Evolutionary conservation across 2,888 invertebrate species (phyloP).

Genomic region (Troides helena): DNA sequence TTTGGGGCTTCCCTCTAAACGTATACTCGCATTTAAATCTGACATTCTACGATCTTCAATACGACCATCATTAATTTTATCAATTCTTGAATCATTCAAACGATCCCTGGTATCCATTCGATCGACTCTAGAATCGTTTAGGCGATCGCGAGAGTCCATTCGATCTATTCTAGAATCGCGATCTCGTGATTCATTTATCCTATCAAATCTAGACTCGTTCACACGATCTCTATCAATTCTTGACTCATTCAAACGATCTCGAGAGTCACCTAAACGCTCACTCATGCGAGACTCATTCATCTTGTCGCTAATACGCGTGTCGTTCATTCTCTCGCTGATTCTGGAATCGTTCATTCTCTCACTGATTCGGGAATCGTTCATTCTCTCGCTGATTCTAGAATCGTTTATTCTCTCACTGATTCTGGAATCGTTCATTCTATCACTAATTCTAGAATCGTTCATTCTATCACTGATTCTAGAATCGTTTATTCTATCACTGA

Average conservation of each 20-base stretch:
- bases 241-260: slow-evolving; percentile 43
- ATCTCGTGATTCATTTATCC: slow-evolving; percentile 34
- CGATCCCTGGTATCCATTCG: slow-evolving; percentile 32
- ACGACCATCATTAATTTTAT: slow-evolving; percentile 47
- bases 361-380: slow-evolving; percentile 31
- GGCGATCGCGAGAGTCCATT: slow-evolving; percentile 33
- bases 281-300: slow-evolving; percentile 26
- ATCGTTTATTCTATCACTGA: slow-evolving; percentile 38
- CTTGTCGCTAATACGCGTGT: slow-evolving; percentile 25
- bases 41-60: slow-evolving; percentile 52
- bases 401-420: slow-evolving; percentile 42
- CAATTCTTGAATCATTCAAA: slow-evolving; percentile 35
- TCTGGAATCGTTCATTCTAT: slow-evolving; percentile 38
- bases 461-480: slow-evolving; percentile 38
- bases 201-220: slow-evolving; percentile 32
- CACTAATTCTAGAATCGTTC: slow-evolving; percentile 24
- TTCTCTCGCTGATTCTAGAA: slow-evolving; percentile 33
- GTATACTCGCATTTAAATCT: slow-evolving; percentile 63
- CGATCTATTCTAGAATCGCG: slow-evolving; percentile 37
- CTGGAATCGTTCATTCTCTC: slow-evolving; percentile 33
- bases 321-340: slow-evolving; percentile 24
- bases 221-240: slow-evolving; percentile 35
- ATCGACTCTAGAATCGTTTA: slow-evolving; percentile 37
- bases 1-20: slow-evolving; percentile 66
- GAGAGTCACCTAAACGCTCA: slow-evolving; percentile 37